Conservation (phyloP, 1,140 invertebrate genomes). For the Hypothenemus hampei region DNA sequence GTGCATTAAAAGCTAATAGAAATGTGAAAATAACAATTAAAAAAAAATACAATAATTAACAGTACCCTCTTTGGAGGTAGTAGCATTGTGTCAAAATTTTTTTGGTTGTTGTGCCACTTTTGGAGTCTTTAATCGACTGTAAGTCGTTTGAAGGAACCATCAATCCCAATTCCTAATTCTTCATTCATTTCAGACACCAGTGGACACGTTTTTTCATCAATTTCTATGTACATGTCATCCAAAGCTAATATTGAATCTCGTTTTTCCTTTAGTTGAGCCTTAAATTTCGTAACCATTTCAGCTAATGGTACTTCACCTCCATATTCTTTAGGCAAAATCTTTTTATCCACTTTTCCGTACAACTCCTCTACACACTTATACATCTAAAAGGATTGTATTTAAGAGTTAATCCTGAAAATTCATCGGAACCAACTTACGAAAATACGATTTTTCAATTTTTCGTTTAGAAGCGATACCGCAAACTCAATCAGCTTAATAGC, state of each 20-base stretch:
- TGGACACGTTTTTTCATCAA: conserved; percentile 56
- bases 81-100: too few relatives aligned
- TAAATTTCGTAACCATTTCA: conserved; percentile 75
- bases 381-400: conserved; percentile 49
- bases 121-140: conserved; percentile 63
- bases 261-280: conserved; percentile 58
- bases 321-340: conserved; percentile 80
- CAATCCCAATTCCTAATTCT: conserved; percentile 60
- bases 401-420: neutral
- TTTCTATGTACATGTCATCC: conserved; percentile 74
- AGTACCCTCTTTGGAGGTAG: too few relatives aligned
- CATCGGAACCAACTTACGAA: conserved; percentile 52
- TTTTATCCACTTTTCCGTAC: conserved; percentile 61
- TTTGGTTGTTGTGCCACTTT: neutral
- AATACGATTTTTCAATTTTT: conserved; percentile 72
- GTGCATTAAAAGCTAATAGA: too few relatives aligned
- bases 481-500: conserved; percentile 76
- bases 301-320: conserved; percentile 70
- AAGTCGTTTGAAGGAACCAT: conserved; percentile 74
- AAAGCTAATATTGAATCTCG: conserved; percentile 64
- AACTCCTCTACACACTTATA: conserved; percentile 67
- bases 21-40: too few relatives aligned
- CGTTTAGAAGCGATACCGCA: conserved; percentile 68
- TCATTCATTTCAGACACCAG: conserved; percentile 60
- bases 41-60: too few relatives aligned